Base-by-base conservation (phyloP, 2,113 vertebrate species). In the Pedionomus torquatus region DNA sequence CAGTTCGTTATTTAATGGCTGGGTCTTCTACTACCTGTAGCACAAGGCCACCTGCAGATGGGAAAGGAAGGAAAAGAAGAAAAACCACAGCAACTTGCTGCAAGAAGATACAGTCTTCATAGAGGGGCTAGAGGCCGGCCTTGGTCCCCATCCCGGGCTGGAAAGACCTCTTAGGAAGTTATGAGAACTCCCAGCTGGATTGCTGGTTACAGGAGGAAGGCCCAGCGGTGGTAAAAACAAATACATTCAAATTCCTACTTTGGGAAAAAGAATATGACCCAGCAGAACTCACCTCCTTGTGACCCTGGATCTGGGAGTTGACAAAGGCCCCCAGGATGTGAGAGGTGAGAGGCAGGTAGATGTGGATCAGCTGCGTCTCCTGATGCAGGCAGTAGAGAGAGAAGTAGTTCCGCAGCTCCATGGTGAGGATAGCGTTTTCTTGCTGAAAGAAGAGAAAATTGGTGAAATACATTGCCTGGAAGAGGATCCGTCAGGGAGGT, bases 341-440 rank as follows among this genome's bases (percentile, higher is more conserved):
- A 37, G 99, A 99, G 0, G 99, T 99, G 95, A 99, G 99, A 15
- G 99, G 99, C 94, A 99, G 98, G 93, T 99, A 99, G 89, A 98
- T 98, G 74, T 99, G 99, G 94, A 99, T 99, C 7, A 99, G 98
- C 97, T 99, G 99, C 0, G 98, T 99, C 98, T 99, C 99, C 98
- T 99, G 99, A 89, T 99, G 99, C 88, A 99, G 98, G 97, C 99
- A 99, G 93, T 99, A 99, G 43, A 99, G 95, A 44, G 99, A 99
- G 97, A 99, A 99, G 97, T 99, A 99, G 98, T 99, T 99, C 11
- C 99, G 98, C 41, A 99, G 98, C 98, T 99, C 99, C 99, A 99
- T 99, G 30, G 98, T 99, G 93, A 99, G 98, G 85, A 99, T 99
- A 9, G 99, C 99, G 0, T 98, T 99, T 95, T 99, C 99, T 98